Evolutionary conservation across 2,797 vertebrate species (phyloP).

Genomic region (Gadopsis bispinosus): DNA sequence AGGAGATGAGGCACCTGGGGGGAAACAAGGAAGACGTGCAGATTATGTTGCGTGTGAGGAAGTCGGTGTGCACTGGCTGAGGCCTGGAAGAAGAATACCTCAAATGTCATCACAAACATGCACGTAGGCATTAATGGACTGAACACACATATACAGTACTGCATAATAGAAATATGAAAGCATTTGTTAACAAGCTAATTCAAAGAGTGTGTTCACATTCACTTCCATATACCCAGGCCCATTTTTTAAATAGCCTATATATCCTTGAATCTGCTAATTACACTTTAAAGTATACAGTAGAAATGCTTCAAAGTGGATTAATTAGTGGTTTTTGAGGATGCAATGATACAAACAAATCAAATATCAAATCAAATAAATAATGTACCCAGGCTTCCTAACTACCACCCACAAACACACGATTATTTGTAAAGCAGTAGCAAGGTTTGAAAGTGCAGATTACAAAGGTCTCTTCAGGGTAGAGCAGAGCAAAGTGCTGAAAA

Average conservation of each 20-base stretch:
- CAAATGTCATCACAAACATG: conserved; percentile 21
- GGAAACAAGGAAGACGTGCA: conserved; percentile 17
- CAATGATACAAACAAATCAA: conserved; percentile 7
- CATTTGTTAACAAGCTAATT: background rate
- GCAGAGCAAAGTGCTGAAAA: conserved; percentile 59
- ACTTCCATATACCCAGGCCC: background rate
- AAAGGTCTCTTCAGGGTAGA: conserved; percentile 65
- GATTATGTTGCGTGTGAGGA: conserved; percentile 26
- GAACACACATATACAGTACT: background rate
- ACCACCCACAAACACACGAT: conserved; percentile 20
- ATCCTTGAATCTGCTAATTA: conserved; percentile 21
- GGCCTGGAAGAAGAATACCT: conserved; percentile 18
- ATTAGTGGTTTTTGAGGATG: conserved; percentile 17
- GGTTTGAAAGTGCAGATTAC: conserved; percentile 66
- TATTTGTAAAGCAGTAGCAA: conserved; percentile 50
- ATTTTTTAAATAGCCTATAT: background rate
- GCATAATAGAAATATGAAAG: background rate
- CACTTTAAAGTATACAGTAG: conserved; percentile 3
- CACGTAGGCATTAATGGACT: background rate
- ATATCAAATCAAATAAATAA: background rate
- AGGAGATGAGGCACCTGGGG: conserved; percentile 50
- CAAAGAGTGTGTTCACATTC: background rate
- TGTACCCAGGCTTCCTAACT: conserved; percentile 7
- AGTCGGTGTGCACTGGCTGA: conserved; percentile 20
- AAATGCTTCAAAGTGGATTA: conserved; percentile 19